Base-by-base conservation (phyloP, 2,797 vertebrate genomes). In the Acridotheres tristis region DNA sequence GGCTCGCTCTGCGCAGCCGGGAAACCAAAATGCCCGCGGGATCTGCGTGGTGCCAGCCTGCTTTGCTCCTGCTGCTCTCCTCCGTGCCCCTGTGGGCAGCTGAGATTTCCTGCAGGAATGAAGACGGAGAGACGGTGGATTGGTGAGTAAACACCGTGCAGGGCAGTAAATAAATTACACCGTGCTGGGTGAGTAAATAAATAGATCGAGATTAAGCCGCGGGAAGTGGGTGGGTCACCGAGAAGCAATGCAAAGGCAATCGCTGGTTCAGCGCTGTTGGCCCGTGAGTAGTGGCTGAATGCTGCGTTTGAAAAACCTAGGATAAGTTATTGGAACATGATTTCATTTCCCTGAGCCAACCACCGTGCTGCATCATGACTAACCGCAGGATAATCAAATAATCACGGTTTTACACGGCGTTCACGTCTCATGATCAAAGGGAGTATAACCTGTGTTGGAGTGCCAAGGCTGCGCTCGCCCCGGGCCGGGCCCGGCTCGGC, bases 61-160 rank as follows among this genome's bases (percentile, higher is more conserved):
- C 88, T 73, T 40, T 97, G 92, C 65, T 97, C 4, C 38, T 94
- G 22, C 68, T 97, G 8, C 87, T 93, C 66, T 79, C 34, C 83
- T 61, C 54, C 16, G 27, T 32, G 21, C 26, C 93, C 58, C 85
- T 94, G 45, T 85, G 97, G 75, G 79, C 91, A 15, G 57, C 94
- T 34, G 94, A 94, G 25, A 98, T 99, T 95, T 98, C 99, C 38
- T 99, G 99, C 97, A 98, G 96, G 95, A 99, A 98, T 96, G 99
- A 99, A 97, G 97, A 97, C 1, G 98, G 98, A 6, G 88, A 98
- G 26, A 65, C 98, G 32, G 98, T 99, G 50, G 99, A 99, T 77
- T 99, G 99, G 99, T 99, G 97, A 97, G 98, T 98, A 88, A 91
- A 91, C 10, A 53, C 63, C 7, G 16, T 5, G 9, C 25, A 36